A percentile compares a stretch with the other conserved stretches of the same genome.
phyloP scores from a whole-genome alignment of 2,888 invertebrate species.

The Pilophorus perplexus region DNA sequence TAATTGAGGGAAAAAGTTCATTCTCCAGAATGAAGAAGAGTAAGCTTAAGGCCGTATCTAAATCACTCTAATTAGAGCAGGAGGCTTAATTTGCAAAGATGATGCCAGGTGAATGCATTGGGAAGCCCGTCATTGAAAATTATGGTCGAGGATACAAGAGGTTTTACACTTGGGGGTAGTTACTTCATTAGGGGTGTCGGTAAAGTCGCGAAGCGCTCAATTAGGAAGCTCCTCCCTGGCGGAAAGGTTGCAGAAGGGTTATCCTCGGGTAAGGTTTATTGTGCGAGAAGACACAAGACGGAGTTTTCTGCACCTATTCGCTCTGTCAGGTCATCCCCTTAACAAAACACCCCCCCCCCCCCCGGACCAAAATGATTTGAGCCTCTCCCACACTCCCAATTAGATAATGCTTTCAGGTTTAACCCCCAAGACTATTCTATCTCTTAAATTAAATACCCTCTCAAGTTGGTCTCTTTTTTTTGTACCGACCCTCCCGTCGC shows the following conservation, averaged over 20 bases:
- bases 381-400: conserved; percentile 19
- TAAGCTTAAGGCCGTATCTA: conserved; percentile 27
- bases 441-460: conserved; percentile 31
- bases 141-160: conserved; percentile 37
- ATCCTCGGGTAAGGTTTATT: conserved; percentile 9
- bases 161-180: conserved; percentile 41
- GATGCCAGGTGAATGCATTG: conserved; percentile 36
- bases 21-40: background rate
- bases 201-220: conserved; percentile 32
- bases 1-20: conserved; percentile 36
- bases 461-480: conserved; percentile 14
- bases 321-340: conserved; percentile 12
- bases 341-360: background rate
- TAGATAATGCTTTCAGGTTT: conserved; percentile 36
- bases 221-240: conserved; percentile 2
- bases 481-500: background rate
- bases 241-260: conserved; percentile 7
- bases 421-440: conserved; percentile 22
- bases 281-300: conserved; percentile 20
- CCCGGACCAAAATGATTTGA: conserved; percentile 23
- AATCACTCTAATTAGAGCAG: conserved; percentile 34
- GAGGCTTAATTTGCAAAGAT: conserved; percentile 41
- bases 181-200: conserved; percentile 40
- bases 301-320: conserved; percentile 22
- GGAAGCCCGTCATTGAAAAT: conserved; percentile 36